phyloP scores from a whole-genome alignment of 2,797 vertebrate species.

The Choloepus didactylus region DNA sequence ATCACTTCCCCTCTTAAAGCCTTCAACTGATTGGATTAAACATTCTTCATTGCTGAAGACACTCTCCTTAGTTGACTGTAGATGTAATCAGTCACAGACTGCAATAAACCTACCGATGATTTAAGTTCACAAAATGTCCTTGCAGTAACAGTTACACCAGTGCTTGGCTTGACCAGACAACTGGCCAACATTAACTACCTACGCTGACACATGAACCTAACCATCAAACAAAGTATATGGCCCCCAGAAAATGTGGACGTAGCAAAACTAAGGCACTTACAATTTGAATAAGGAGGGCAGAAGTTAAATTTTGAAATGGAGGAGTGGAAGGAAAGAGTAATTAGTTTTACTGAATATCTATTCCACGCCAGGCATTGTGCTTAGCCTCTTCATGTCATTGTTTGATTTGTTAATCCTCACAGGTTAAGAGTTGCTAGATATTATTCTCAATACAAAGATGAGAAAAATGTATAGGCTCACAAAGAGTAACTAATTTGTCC shows the following conservation, averaged over 20 bases:
- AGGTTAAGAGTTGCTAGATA: neutral
- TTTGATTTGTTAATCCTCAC: constrained; percentile 1
- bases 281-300: constrained; percentile 15
- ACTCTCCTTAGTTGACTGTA: too few relatives aligned
- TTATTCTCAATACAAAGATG: neutral
- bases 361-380: neutral
- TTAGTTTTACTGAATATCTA: neutral
- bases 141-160: too few relatives aligned
- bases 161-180: too few relatives aligned
- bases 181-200: too few relatives aligned
- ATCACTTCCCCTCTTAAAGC: too few relatives aligned
- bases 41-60: too few relatives aligned
- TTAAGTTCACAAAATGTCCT: too few relatives aligned
- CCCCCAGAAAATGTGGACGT: neutral
- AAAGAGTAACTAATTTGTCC: constrained; percentile 13
- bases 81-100: too few relatives aligned
- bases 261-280: neutral
- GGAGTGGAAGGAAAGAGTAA: neutral
- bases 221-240: neutral
- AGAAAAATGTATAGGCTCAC: neutral
- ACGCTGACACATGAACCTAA: too few relatives aligned
- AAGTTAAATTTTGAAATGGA: constrained; percentile 16
- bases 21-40: too few relatives aligned
- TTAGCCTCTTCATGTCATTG: constrained; percentile 27
- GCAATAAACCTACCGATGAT: too few relatives aligned